Conservation (phyloP, 2,888 invertebrate species). For the Emmelina monodactyla region DNA sequence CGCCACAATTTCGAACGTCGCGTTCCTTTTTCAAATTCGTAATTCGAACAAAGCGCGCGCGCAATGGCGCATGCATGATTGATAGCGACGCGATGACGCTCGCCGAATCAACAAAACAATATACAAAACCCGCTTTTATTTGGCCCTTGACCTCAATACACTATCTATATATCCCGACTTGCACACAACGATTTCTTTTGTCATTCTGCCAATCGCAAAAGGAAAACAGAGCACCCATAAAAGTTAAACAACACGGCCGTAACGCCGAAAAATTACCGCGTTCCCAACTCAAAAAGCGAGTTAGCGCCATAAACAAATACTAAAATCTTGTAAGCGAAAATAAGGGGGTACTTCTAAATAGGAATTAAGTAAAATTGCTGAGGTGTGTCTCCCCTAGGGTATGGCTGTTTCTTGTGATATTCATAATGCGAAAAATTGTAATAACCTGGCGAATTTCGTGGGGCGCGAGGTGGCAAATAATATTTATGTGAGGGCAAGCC, state of each 20-base stretch:
- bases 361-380: constrained; percentile 64
- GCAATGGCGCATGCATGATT: constrained; percentile 64
- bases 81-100: constrained; percentile 55
- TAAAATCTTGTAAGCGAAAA: constrained; percentile 63
- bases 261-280: constrained; percentile 46
- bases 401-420: constrained; percentile 48
- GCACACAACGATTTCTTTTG: neutral
- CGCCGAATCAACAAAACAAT: constrained; percentile 43
- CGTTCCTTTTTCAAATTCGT: constrained; percentile 60
- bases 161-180: constrained; percentile 21
- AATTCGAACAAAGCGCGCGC: constrained; percentile 59
- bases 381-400: constrained; percentile 56
- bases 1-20: constrained; percentile 48
- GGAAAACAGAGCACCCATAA: neutral
- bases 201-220: constrained; percentile 9
- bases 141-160: constrained; percentile 51
- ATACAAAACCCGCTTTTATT: constrained; percentile 28
- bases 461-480: constrained; percentile 38
- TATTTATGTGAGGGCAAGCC: constrained; percentile 45
- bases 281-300: constrained; percentile 35
- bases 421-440: constrained; percentile 67
- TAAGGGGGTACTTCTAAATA: constrained; percentile 62
- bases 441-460: constrained; percentile 54
- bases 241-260: neutral
- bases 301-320: constrained; percentile 60